Conservation (phyloP, 2,888 invertebrate species). For the Gymnosoma rotundatum region DNA sequence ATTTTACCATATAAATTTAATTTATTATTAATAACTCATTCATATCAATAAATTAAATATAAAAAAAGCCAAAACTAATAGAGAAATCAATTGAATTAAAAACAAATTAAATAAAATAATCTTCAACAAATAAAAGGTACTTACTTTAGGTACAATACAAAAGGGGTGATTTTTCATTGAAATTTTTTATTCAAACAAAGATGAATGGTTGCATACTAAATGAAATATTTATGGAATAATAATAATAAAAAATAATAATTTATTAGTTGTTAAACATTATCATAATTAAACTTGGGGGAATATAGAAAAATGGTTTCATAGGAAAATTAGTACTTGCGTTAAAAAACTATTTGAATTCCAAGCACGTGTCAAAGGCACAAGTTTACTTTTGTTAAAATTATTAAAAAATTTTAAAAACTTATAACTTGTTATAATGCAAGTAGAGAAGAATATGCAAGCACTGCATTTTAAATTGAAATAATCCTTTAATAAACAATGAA, state of each 20-base stretch:
- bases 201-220: neutral
- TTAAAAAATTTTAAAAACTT: too few relatives aligned
- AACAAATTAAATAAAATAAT: constrained; percentile 18
- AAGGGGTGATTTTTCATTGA: constrained; percentile 12
- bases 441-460: too few relatives aligned
- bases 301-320: neutral
- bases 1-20: constrained; percentile 63
- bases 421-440: too few relatives aligned
- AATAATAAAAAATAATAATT: constrained; percentile 44
- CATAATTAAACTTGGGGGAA: constrained; percentile 54
- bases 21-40: constrained; percentile 69
- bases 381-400: too few relatives aligned
- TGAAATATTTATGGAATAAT: constrained; percentile 34
- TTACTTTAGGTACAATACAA: constrained; percentile 6
- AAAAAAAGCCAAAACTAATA: constrained; percentile 24
- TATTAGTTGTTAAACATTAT: constrained; percentile 56
- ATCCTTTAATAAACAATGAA: too few relatives aligned
- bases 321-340: too few relatives aligned
- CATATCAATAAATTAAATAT: constrained; percentile 37
- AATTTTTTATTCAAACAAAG: neutral
- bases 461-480: too few relatives aligned
- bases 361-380: constrained; percentile 57
- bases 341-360: constrained; percentile 54
- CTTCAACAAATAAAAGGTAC: neutral
- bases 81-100: constrained; percentile 30